phyloP scores from a whole-genome alignment of 2,113 vertebrate genomes.

The Apteryx mantelli region DNA sequence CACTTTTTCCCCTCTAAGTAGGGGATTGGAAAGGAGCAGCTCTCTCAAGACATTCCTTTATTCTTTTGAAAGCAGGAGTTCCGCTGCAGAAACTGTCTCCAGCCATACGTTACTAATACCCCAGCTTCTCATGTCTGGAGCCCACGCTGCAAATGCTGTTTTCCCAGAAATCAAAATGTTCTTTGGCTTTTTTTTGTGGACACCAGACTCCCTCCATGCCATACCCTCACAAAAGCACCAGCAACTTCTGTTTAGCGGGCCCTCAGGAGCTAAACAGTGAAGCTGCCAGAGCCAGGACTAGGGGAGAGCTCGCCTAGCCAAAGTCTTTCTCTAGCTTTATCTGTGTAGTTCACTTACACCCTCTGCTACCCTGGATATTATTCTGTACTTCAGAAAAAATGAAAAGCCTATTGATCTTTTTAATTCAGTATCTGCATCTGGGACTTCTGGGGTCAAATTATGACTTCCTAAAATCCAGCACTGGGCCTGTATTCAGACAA shows the following conservation, averaged over 20 bases:
- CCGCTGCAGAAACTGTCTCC: background rate
- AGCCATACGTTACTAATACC: constrained; percentile 17
- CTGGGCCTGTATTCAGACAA: background rate
- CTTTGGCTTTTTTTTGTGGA: background rate
- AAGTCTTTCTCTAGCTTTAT: background rate
- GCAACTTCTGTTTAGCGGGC: background rate
- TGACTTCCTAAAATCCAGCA: background rate
- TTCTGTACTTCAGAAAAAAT: constrained; percentile 20
- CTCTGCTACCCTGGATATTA: background rate
- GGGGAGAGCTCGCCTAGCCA: background rate
- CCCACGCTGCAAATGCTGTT: background rate
- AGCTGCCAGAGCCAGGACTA: background rate
- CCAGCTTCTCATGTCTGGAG: constrained; percentile 11
- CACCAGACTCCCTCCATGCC: background rate
- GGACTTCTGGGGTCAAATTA: background rate
- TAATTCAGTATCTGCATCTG: background rate
- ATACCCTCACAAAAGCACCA: background rate
- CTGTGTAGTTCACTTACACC: background rate
- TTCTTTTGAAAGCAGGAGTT: constrained; percentile 5
- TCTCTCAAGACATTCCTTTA: constrained; percentile 20
- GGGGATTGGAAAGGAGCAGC: background rate
- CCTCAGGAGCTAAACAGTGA: background rate
- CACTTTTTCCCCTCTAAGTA: background rate
- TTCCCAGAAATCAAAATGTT: background rate
- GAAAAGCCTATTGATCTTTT: background rate